phyloP scores from a whole-genome alignment of 2,797 vertebrate genomes.

The Takifugu rubripes region DNA sequence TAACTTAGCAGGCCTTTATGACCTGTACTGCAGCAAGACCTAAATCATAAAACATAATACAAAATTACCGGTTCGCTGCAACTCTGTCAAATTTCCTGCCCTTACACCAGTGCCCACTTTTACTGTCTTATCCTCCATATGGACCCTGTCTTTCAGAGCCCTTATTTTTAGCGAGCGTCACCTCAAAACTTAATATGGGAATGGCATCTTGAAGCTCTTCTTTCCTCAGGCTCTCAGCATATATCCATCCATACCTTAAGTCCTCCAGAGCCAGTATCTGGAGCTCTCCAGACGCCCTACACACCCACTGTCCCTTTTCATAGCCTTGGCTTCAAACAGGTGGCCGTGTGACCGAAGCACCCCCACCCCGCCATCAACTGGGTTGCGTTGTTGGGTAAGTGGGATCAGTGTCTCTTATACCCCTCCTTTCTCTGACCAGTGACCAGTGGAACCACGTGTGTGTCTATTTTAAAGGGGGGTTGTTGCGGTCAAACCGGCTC shows the following conservation, averaged over 20 bases:
- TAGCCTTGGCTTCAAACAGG: conserved; percentile 57
- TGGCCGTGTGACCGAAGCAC: conserved; percentile 29
- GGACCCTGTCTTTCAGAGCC: conserved; percentile 33
- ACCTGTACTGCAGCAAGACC: no score
- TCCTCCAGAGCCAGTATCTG: conserved; percentile 34
- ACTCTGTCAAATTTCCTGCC: neutral
- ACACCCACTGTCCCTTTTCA: conserved; percentile 27
- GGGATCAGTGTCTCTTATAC: conserved; percentile 12
- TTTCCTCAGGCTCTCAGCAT: conserved; percentile 42
- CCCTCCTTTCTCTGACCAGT: conserved; percentile 20
- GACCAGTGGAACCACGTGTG: conserved; percentile 47
- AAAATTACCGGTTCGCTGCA: no score
- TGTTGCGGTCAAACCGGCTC: conserved; percentile 58
- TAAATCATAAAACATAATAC: no score
- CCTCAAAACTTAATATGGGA: conserved; percentile 77
- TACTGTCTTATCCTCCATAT: neutral
- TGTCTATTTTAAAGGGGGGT: conserved; percentile 58
- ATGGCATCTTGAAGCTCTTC: conserved; percentile 63
- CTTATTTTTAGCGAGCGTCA: conserved; percentile 76
- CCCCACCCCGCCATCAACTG: conserved; percentile 2
- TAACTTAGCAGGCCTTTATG: no score
- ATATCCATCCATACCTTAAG: conserved; percentile 28
- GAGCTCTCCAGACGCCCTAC: conserved; percentile 24
- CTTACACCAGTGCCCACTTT: neutral
- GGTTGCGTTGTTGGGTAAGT: conserved; percentile 11